These are phyloP conservation scores for Sitodiplosis mosellana DNA, from an alignment of 1,140 invertebrate species.

Conservation along the genomic window DNA sequence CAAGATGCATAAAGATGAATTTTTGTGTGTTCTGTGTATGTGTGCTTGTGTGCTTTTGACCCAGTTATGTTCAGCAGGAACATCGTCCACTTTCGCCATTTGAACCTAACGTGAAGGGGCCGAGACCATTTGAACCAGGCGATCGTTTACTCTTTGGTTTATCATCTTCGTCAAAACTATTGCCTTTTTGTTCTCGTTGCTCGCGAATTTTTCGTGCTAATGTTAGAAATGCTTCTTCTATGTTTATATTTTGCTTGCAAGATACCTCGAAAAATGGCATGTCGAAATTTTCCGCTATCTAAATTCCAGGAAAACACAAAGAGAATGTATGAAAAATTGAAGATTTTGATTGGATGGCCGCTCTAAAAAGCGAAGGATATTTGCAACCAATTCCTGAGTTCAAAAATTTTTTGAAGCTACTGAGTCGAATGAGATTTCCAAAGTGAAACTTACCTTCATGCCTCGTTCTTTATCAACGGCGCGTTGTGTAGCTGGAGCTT, in stretches of 20 bases:
- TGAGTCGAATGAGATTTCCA: no score
- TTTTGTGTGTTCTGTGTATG: no score
- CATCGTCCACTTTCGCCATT: constrained; percentile 22
- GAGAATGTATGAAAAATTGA: background rate
- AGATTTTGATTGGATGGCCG: background rate
- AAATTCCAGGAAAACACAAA: constrained; percentile 15
- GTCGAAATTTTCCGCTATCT: constrained; percentile 79
- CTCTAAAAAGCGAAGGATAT: no score
- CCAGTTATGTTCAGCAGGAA: constrained; percentile 21
- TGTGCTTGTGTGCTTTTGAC: no score
- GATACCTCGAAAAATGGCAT: constrained; percentile 86
- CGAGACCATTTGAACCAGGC: constrained; percentile 23
- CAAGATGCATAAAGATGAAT: no score
- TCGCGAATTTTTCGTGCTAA: constrained; percentile 65
- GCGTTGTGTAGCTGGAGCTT: constrained; percentile 45
- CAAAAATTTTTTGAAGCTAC: no score
- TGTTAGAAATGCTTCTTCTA: constrained; percentile 69
- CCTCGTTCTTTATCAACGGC: constrained; percentile 58
- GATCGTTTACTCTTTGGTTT: constrained; percentile 18
- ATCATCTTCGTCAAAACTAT: constrained; percentile 24
- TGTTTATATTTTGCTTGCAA: constrained; percentile 78
- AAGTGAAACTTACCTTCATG: constrained; percentile 45
- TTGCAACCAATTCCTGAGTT: no score
- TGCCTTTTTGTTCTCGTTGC: constrained; percentile 44
- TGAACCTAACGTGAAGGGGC: constrained; percentile 22